phyloP scores from a whole-genome alignment of 2,888 invertebrate genomes.

The Globia sparganii region DNA sequence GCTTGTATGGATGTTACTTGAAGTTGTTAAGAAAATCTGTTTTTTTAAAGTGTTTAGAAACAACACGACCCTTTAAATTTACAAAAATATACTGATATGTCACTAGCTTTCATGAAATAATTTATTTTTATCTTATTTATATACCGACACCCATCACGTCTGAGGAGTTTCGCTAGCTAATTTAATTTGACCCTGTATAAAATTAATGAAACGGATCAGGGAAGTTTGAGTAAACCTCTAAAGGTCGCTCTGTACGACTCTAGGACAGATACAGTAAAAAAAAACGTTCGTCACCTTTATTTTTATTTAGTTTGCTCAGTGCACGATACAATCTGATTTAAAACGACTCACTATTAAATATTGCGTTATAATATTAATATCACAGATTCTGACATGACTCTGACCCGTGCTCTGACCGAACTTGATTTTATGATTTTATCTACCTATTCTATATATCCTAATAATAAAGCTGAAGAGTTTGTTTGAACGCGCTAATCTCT shows the following conservation, averaged over 20 bases:
- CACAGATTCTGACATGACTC: not conserved
- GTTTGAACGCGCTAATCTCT: not conserved
- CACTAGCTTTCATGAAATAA: not conserved
- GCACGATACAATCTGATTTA: not conserved
- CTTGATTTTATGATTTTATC: not conserved
- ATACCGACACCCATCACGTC: not conserved
- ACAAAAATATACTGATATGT: not conserved
- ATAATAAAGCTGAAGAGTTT: no score
- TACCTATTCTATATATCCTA: no score
- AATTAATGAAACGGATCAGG: conserved; percentile 13
- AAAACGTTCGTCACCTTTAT: not conserved
- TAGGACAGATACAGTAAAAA: not conserved
- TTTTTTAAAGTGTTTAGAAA: not conserved
- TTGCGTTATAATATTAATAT: not conserved
- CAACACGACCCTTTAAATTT: not conserved
- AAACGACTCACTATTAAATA: not conserved
- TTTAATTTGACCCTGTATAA: not conserved
- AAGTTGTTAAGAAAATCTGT: not conserved
- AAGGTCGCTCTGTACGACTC: not conserved
- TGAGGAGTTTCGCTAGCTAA: not conserved
- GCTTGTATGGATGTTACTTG: not conserved
- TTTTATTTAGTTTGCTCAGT: not conserved
- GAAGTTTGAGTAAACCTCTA: conserved; percentile 7
- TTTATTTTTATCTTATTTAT: not conserved
- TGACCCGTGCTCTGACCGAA: not conserved